A percentile compares a stretch with the other conserved stretches of the same genome.
phyloP scores from a whole-genome alignment of 2,888 invertebrate genomes.

The Antheraea yamamai region DNA sequence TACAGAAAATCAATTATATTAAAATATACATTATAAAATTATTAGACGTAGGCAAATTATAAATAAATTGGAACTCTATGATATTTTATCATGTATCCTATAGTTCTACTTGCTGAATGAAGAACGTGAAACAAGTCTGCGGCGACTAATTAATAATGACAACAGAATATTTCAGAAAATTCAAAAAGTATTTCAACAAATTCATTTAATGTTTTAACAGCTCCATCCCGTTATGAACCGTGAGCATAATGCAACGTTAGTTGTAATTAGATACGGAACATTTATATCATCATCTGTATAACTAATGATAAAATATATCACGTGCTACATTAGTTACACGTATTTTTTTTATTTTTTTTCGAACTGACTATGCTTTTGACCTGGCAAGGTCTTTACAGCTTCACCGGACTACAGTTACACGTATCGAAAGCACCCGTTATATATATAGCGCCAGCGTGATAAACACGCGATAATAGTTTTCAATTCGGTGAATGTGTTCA shows the following conservation, averaged over 20 bases:
- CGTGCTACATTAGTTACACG: not conserved
- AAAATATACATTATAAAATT: not conserved
- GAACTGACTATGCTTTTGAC: too few species aligned
- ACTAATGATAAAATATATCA: not conserved
- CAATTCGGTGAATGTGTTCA: not conserved
- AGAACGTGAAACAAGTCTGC: not conserved
- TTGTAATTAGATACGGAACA: not conserved
- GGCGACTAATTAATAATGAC: not conserved
- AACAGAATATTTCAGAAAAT: not conserved
- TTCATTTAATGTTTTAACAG: not conserved
- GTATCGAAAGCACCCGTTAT: not conserved
- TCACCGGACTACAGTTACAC: too few species aligned
- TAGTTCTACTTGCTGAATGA: not conserved
- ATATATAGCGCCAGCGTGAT: not conserved
- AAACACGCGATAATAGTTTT: not conserved
- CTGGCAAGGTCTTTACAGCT: too few species aligned
- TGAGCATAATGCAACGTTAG: not conserved
- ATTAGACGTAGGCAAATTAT: not conserved
- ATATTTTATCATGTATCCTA: not conserved
- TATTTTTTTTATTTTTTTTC: too few species aligned
- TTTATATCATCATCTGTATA: not conserved
- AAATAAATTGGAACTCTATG: not conserved
- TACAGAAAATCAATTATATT: not conserved
- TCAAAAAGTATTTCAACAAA: not conserved
- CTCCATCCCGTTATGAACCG: not conserved